These are phyloP conservation scores for Morbakka virulenta DNA, from an alignment of 30 jellyfish, hydroid and myxozoan genomes.

Conservation along the genomic window DNA sequence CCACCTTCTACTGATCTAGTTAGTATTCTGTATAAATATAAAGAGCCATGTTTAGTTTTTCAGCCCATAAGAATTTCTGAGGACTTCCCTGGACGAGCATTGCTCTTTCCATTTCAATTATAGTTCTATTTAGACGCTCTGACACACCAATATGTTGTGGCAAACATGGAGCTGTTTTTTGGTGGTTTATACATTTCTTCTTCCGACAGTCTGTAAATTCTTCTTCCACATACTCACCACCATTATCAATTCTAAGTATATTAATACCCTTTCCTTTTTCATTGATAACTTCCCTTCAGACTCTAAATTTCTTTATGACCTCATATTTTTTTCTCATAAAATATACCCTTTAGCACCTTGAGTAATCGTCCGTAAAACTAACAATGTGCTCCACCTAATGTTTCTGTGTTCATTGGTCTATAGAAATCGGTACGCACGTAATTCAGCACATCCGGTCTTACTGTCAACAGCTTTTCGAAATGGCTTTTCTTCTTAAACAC, in stretches of 20 bases:
- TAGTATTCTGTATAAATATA: conserved; percentile 41
- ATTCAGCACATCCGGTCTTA: conserved; percentile 32
- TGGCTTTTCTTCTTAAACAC: background rate
- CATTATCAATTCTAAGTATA: conserved; percentile 50
- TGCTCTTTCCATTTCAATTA: conserved; percentile 23
- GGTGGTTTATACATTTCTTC: conserved; percentile 22
- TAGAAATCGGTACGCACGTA: conserved; percentile 55
- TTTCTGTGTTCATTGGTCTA: conserved; percentile 33
- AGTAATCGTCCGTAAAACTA: conserved; percentile 32
- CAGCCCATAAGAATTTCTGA: conserved; percentile 42
- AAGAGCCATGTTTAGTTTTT: conserved; percentile 38
- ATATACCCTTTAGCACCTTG: conserved; percentile 24
- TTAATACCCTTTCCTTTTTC: conserved; percentile 38
- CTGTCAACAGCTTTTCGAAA: conserved; percentile 56
- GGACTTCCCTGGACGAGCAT: conserved; percentile 6
- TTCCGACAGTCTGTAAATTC: conserved; percentile 25
- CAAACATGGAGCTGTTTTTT: conserved; percentile 1
- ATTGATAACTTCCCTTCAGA: conserved; percentile 34
- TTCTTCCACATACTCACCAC: conserved; percentile 58
- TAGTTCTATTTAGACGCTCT: conserved; percentile 45
- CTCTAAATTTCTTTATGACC: conserved; percentile 27
- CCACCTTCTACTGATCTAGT: conserved; percentile 34
- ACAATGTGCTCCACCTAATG: conserved; percentile 43
- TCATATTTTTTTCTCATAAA: conserved; percentile 28
- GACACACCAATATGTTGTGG: conserved; percentile 41